Evolutionary conservation across 2,797 vertebrate genomes (phyloP), one percentile per base, ranked within the genome.

Genomic region (Stomatorhinus walkeri): DNA sequence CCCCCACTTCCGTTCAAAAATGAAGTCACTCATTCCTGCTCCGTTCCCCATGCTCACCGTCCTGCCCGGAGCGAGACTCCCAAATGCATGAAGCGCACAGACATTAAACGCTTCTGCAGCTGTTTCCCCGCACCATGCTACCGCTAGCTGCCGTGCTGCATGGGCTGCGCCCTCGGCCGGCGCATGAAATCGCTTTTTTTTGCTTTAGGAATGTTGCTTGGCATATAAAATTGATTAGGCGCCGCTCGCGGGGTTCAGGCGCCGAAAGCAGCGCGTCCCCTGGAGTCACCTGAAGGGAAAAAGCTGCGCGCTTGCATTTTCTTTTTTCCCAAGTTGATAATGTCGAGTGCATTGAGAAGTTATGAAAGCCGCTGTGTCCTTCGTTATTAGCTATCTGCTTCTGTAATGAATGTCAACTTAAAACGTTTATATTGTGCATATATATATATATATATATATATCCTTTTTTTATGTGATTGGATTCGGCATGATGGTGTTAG

Each of bases 291-390:
- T 64, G 40, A 61, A 59, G 52, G 81, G 88, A 85, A 56, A 61
- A 32, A 24, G 79, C 19, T 46, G n/a, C 19, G n/a, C 79, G 61
- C 72, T 87, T 81, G 68, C 89, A 87, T 36, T 83, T 89, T 81
- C 48, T 24, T 9, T 76, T 54, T 43, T 43, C 59, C 36, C 24
- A 36, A 36, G 61, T 79, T 79, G 22, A 87, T 72, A 22, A 89
- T 24, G 8, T 51, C 10, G 12, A 51, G 83, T 59, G n/a, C 24
- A 28, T 4, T 16, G 84, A 9, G 12, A 32, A 68, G 28, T 86
- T n/a, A 4, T 68, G 56, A 32, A 85, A 89, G 14, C 83, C 79
- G 61, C 40, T 32, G 49, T 51, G 46, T 72, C 56, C 88, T 89
- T 72, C 32, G 28, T 86, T 72, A 28, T 49, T 36, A 64, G 54